Percentiles rank a stretch among this genome's conserved stretches.
Conservation (phyloP, 2,797 vertebrate species). For the Mallotus villosus region DNA sequence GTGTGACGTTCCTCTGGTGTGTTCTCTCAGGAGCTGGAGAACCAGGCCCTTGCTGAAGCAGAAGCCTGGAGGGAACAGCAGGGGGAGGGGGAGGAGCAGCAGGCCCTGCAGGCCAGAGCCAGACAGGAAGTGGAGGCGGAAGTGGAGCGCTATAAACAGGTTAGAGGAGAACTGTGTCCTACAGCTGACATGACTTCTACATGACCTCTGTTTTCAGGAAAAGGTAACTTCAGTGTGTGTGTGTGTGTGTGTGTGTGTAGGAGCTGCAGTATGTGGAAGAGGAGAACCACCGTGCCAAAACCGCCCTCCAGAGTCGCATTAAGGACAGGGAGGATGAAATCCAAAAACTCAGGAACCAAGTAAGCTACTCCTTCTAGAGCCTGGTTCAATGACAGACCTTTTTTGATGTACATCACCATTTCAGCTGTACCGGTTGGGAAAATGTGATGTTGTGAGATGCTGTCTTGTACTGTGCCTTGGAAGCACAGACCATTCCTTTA, state of each 20-base stretch:
- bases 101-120: slow-evolving; percentile 73
- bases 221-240: background rate
- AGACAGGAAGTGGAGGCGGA: slow-evolving; percentile 91
- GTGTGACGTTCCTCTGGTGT: background rate
- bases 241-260: slow-evolving; percentile 61
- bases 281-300: slow-evolving; percentile 88
- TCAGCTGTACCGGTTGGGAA: background rate
- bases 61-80: slow-evolving; percentile 89
- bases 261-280: slow-evolving; percentile 91
- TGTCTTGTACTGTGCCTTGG: no score
- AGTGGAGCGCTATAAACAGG: slow-evolving; percentile 91
- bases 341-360: slow-evolving; percentile 98
- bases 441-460: no score
- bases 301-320: slow-evolving; percentile 88
- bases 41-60: slow-evolving; percentile 85
- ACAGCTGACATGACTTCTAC: background rate
- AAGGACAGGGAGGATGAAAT: slow-evolving; percentile 97
- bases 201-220: background rate
- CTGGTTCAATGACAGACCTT: background rate
- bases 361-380: slow-evolving; percentile 41
- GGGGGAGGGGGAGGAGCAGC: slow-evolving; percentile 86
- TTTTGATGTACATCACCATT: background rate
- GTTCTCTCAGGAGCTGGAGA: slow-evolving; percentile 84
- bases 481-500: no score
- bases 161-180: slow-evolving; percentile 36